These are phyloP conservation scores for Steinernema hermaphroditum DNA, from an alignment of 2,888 invertebrate species.

Conservation along the genomic window DNA sequence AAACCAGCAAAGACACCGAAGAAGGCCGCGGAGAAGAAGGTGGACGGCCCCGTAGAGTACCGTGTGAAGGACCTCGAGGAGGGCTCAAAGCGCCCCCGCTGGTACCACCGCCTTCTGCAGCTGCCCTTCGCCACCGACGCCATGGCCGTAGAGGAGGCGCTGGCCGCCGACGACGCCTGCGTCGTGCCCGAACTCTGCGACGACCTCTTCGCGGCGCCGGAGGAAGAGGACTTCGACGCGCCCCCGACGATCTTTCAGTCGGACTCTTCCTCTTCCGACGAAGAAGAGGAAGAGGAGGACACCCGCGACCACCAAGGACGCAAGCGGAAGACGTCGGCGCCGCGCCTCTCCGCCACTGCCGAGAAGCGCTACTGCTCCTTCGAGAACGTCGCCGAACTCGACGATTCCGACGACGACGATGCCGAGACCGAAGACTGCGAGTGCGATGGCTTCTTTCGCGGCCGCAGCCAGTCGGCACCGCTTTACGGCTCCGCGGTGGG, in stretches of 20 bases:
- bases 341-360: constrained; percentile 15
- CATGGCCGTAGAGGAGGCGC: constrained; percentile 23
- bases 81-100: constrained; percentile 5
- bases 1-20: neutral
- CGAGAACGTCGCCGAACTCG: constrained; percentile 21
- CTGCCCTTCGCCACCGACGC: constrained; percentile 19
- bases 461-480: constrained; percentile 19
- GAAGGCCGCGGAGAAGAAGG: neutral
- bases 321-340: constrained; percentile 9
- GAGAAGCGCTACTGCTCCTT: constrained; percentile 29
- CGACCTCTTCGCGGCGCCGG: neutral
- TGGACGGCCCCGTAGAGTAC: constrained; percentile 16
- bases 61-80: constrained; percentile 3
- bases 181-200: constrained; percentile 24
- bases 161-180: constrained; percentile 13
- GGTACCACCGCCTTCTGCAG: constrained; percentile 27
- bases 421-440: neutral
- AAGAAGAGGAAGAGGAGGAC: constrained; percentile 22
- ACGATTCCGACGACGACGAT: constrained; percentile 13
- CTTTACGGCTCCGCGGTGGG: neutral
- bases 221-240: constrained; percentile 21
- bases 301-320: neutral
- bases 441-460: neutral
- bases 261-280: constrained; percentile 27
- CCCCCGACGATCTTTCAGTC: constrained; percentile 23